Evolutionary conservation across 1,140 invertebrate genomes (phyloP).

Genomic region (Magallana gigas): DNA sequence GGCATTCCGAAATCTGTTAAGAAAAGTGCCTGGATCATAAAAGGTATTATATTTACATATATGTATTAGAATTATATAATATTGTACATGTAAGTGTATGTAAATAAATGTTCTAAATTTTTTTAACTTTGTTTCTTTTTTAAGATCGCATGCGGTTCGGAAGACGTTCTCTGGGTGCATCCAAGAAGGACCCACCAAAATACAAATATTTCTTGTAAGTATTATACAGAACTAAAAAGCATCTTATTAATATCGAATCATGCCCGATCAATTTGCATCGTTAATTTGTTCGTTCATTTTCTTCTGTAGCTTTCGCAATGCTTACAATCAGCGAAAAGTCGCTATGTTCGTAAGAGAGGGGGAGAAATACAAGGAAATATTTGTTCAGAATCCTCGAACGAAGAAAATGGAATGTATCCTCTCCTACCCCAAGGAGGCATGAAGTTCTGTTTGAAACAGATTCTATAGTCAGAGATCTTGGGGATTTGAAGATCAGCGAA

Average conservation of each 20-base stretch:
- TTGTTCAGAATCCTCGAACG: neutral
- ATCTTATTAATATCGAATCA: neutral
- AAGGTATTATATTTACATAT: neutral
- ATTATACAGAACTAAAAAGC: neutral
- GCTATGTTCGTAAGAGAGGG: neutral
- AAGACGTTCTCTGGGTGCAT: neutral
- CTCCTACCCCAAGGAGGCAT: neutral
- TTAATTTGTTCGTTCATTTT: neutral
- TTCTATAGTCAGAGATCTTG: no score
- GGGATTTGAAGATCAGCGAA: no score
- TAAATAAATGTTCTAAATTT: no score
- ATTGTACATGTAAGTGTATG: no score
- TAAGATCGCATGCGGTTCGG: neutral
- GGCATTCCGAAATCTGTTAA: neutral
- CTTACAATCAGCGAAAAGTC: neutral
- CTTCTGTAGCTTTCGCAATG: neutral
- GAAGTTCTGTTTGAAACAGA: no score
- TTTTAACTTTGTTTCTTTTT: neutral
- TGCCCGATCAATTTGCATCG: neutral
- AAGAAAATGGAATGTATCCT: neutral
- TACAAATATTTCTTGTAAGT: slow-evolving; percentile 14
- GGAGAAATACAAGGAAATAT: neutral
- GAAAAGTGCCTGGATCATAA: neutral
- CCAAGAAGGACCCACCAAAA: neutral
- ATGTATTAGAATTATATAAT: no score